Conservation (phyloP, 2,888 invertebrate genomes). For the Pocota personata region DNA sequence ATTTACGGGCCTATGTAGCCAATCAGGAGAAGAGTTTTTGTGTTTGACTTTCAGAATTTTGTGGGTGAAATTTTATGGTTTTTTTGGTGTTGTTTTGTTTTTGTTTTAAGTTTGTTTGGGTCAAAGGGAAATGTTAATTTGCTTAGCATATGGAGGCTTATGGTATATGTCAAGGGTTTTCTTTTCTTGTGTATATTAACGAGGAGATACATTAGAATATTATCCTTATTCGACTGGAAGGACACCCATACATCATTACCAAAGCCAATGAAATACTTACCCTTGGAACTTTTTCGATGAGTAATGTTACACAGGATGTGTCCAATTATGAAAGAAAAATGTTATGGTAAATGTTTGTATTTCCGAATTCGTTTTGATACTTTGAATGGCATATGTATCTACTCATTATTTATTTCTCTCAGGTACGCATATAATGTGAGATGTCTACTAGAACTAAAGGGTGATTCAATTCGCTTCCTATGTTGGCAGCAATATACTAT, state of each 20-base stretch:
- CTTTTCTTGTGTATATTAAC: background rate
- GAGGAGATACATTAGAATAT: background rate
- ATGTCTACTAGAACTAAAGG: background rate
- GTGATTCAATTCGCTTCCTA: too few relatives aligned
- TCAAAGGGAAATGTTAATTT: constrained; percentile 32
- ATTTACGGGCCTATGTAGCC: constrained; percentile 39
- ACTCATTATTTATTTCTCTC: background rate
- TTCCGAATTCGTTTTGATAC: background rate
- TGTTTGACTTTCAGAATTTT: background rate
- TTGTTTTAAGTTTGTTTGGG: constrained; percentile 26
- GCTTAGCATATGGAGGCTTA: background rate
- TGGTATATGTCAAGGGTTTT: background rate
- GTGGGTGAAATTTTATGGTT: constrained; percentile 14
- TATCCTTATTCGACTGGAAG: background rate
- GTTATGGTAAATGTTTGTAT: background rate
- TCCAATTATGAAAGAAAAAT: background rate
- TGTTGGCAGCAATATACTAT: too few relatives aligned
- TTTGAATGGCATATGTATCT: background rate
- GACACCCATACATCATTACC: background rate
- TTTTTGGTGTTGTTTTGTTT: too few relatives aligned
- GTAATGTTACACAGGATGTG: background rate
- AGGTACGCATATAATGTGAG: background rate
- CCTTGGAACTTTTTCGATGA: background rate
- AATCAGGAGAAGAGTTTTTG: constrained; percentile 37
- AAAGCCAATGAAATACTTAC: background rate